These are phyloP conservation scores for Ectropis crepuscularia DNA, from an alignment of 2,888 invertebrate species.

Conservation along the genomic window DNA sequence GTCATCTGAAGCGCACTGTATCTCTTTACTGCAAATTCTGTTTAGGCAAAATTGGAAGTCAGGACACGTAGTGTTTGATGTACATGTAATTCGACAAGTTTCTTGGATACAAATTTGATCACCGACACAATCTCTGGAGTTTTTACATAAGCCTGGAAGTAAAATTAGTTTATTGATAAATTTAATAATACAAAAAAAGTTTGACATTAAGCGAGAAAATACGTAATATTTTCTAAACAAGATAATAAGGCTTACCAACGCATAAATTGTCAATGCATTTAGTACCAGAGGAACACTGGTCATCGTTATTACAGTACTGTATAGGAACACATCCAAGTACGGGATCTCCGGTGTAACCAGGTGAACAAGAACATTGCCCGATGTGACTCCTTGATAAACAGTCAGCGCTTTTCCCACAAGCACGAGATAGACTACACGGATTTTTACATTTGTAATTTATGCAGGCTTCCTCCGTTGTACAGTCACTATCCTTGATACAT, in stretches of 20 bases:
- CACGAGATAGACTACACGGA: slow-evolving; percentile 92
- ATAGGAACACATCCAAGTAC: slow-evolving; percentile 93
- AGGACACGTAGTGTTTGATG: slow-evolving; percentile 91
- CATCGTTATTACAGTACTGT: slow-evolving; percentile 92
- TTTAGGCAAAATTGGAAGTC: slow-evolving; percentile 93
- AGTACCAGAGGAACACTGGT: slow-evolving; percentile 93
- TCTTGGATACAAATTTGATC: slow-evolving; percentile 94
- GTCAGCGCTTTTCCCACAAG: slow-evolving; percentile 92
- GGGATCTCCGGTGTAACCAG: slow-evolving; percentile 94
- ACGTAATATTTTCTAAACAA: neutral
- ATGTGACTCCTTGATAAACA: slow-evolving; percentile 91
- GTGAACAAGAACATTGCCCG: slow-evolving; percentile 92
- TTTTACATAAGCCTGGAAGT: slow-evolving; percentile 89
- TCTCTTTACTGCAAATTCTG: slow-evolving; percentile 93
- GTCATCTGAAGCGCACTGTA: slow-evolving; percentile 88
- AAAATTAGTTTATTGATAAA: slow-evolving; percentile 7
- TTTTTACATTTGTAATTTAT: slow-evolving; percentile 92
- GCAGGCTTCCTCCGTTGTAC: slow-evolving; percentile 88
- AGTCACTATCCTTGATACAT: slow-evolving; percentile 92
- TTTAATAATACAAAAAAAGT: too few relatives aligned
- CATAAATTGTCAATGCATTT: slow-evolving; percentile 94
- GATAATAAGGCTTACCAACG: slow-evolving; percentile 81
- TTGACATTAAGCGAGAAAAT: too few relatives aligned
- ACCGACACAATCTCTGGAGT: slow-evolving; percentile 92
- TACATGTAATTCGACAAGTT: slow-evolving; percentile 94